Evolutionary conservation across 2,888 invertebrate genomes (phyloP), one percentile per base, ranked within the genome.

Genomic region (Tridacna crocea): DNA sequence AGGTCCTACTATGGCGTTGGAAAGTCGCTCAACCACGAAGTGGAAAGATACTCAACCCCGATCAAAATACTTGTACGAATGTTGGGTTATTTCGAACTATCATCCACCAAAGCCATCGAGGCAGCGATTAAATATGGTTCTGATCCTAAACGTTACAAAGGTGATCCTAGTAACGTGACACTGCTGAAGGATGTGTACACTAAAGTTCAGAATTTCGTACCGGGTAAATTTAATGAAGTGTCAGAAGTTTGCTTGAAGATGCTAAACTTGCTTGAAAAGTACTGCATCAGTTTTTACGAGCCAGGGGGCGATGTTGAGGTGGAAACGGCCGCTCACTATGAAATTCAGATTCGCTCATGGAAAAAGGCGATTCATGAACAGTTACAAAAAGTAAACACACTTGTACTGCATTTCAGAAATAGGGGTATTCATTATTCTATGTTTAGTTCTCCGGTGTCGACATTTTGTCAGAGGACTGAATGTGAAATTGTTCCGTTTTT

Each of bases 251-350:
- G 91, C 77, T 80, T 88, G 19, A 89, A 85, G 55, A 84, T 93
- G 27, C 78, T 91, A 17, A 82, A 88, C 46, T 83, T 89, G 10
- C 68, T 91, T 47, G 89, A 89, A 68, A 93, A 91, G 79, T 93
- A 93, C 77, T 93, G 92, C 79, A 88, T 92, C 15, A 93, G 92
- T 83, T 93, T 93, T 72, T 92, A 92, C 82, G 89, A 91, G 48
- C 83, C 88, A 0, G 90, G 91, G 12, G 83, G 82, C 0, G 91
- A 91, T 26, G 83, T 88, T 10, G 89, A 91, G 63, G 85, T 91
- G 36, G 92, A 92, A 75, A 93, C 93, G 6, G 90, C 92, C 10
- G 78, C 88, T 11, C 90, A 92, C 68, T 93, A 92, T 80, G 90
- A 92, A 82, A 87, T 88, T 36, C 90, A 92, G 73, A 88, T 91